Evolutionary conservation across 1,140 invertebrate species (phyloP).

Genomic region (Sarcophaga bullata): DNA sequence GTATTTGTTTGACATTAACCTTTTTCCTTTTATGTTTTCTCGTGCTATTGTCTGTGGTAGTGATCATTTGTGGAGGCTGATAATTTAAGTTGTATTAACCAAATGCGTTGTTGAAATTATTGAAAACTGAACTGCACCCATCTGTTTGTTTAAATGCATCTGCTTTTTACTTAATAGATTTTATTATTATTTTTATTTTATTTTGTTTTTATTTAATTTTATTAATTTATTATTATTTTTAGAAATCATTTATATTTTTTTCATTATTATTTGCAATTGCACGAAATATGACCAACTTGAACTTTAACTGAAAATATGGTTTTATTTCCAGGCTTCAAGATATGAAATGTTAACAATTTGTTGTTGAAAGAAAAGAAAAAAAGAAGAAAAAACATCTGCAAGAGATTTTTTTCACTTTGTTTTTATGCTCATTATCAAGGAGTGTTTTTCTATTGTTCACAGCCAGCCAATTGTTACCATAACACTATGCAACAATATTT

Average conservation of each 20-base stretch:
- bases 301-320: slow-evolving; percentile 8
- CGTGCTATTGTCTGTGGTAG: background rate
- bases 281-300: slow-evolving; percentile 24
- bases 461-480: no score
- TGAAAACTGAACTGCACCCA: background rate
- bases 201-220: background rate
- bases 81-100: background rate
- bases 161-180: background rate
- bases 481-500: no score
- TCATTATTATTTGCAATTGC: background rate
- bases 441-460: background rate
- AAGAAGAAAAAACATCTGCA: background rate
- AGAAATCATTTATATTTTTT: background rate
- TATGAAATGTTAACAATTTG: background rate
- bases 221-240: background rate
- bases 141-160: slow-evolving; percentile 4
- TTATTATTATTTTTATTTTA: background rate
- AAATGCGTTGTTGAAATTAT: background rate
- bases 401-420: background rate
- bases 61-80: background rate
- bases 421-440: background rate
- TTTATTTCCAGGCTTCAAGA: background rate
- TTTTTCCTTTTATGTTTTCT: background rate
- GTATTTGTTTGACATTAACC: slow-evolving; percentile 13
- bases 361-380: background rate